Percentiles rank a stretch among this genome's conserved stretches.
These are phyloP conservation scores for Nymphalis c-album DNA, from an alignment of 2,888 invertebrate genomes.

Conservation along the genomic window DNA sequence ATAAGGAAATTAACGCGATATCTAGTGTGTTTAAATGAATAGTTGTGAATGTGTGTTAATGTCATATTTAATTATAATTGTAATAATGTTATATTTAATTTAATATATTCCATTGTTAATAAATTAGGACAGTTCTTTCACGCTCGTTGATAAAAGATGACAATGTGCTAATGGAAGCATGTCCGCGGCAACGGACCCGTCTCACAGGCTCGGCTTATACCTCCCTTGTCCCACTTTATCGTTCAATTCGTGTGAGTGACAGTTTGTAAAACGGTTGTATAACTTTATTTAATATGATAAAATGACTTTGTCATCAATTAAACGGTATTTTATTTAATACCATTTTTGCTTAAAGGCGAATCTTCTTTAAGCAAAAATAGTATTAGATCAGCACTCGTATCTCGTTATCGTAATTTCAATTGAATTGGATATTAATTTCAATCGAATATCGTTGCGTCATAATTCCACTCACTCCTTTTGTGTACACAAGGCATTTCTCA, in stretches of 20 bases:
- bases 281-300: not conserved
- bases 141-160: conserved; percentile 44
- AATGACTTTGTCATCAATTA: not conserved
- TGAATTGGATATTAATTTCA: conserved; percentile 31
- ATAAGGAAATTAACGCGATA: too few relatives aligned
- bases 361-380: too few relatives aligned
- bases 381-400: too few relatives aligned
- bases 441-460: conserved; percentile 25
- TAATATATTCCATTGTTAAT: conserved; percentile 9
- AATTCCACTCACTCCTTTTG: conserved; percentile 15
- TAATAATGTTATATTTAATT: conserved; percentile 19
- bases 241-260: conserved; percentile 16
- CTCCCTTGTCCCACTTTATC: conserved; percentile 13
- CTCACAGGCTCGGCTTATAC: conserved; percentile 37
- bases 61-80: too few relatives aligned
- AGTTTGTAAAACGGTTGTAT: not conserved
- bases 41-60: conserved; percentile 27
- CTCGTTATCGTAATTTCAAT: conserved; percentile 14
- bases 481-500: conserved; percentile 8
- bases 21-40: too few relatives aligned
- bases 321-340: not conserved
- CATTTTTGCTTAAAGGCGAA: not conserved
- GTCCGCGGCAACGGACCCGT: conserved; percentile 40
- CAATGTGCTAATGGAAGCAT: conserved; percentile 59
- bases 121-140: conserved; percentile 34